Evolutionary conservation across 2,113 vertebrate genomes (phyloP).

Genomic region (Indicator indicator): DNA sequence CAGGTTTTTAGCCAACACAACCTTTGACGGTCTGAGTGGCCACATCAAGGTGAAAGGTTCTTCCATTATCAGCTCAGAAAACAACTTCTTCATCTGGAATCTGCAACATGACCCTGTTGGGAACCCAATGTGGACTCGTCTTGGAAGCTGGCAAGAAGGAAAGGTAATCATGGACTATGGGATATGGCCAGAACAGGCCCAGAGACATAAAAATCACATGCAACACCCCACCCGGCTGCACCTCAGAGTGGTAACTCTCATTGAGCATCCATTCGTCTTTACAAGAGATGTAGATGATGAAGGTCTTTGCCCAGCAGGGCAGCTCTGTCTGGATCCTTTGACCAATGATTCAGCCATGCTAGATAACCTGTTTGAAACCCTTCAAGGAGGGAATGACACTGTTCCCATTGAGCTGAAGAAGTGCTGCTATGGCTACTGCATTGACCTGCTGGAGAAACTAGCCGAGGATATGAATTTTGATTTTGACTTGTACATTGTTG

Average conservation of each 20-base stretch:
- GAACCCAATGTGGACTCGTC: conserved; percentile 92
- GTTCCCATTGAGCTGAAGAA: conserved; percentile 81
- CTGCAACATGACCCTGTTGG: conserved; percentile 91
- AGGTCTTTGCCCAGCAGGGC: conserved; percentile 91
- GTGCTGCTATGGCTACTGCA: conserved; percentile 87
- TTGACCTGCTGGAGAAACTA: conserved; percentile 84
- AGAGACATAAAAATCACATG: conserved; percentile 78
- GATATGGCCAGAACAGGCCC: conserved; percentile 87
- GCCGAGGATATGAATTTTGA: conserved; percentile 87
- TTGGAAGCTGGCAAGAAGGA: conserved; percentile 90
- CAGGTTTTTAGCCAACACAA: conserved; percentile 94
- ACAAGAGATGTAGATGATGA: conserved; percentile 93
- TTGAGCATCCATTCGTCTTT: conserved; percentile 94
- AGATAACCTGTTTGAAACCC: conserved; percentile 86
- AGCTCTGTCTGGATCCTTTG: conserved; percentile 91
- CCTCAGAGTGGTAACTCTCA: conserved; percentile 91
- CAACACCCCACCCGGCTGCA: conserved; percentile 81
- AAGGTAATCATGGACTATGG: conserved; percentile 87
- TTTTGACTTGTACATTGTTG: conserved; percentile 86
- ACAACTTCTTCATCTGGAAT: conserved; percentile 95
- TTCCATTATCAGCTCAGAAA: conserved; percentile 88
- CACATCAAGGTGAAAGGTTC: conserved; percentile 85
- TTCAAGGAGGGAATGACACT: conserved; percentile 85
- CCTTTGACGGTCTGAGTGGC: conserved; percentile 91
- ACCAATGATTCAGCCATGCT: conserved; percentile 87